Base-by-base conservation (phyloP, 2,113 vertebrate species). In the Crypturellus undulatus region DNA sequence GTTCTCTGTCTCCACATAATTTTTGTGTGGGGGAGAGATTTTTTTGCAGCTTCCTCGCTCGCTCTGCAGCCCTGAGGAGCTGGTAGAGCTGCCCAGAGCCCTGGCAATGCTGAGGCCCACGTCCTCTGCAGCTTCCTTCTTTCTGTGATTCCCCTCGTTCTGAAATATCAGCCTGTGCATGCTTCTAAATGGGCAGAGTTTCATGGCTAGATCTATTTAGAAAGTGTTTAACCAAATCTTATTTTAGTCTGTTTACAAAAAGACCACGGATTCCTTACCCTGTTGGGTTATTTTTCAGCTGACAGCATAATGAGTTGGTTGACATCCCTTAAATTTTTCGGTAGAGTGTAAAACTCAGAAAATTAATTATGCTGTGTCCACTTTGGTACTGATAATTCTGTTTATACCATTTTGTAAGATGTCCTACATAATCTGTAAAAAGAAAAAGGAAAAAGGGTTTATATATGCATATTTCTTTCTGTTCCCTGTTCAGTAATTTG, bases 401-500 rank as follows among this genome's bases (percentile, higher is more conserved):
- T 43, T 90, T 62, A 58, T 83, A 70, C 80, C 5, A 3, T 75
- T 43, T 30, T 81, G 24, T 67, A 73, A 59, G 62, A 79, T 58
- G 63, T 87, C 67, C 34, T 86, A 60, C 51, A 12, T 0, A 30
- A 28, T 83, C 76, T 89, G 43, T 34, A 68, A 64, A 59, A 73
- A 49, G 11, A 49, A 24, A 19, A 22, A 10, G 3, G 10, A 32
- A 38, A 76, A n/a, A 1, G 32, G 69, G 67, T 88, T 96, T 87
- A 84, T 96, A 91, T 76, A 68, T 52, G 85, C 40, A 17, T 73
- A 45, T 91, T 89, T 90, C 75, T 89, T 94, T 69, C 63, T 92
- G 69, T 92, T 95, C 84, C 87, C 67, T 96, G 94, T 96, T 96
- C 92, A 96, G 87, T 96, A 96, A 97, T 90, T 79, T 88, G 88